Conservation (phyloP, 2,888 invertebrate genomes). For the Rhabditophanes sp. region DNA sequence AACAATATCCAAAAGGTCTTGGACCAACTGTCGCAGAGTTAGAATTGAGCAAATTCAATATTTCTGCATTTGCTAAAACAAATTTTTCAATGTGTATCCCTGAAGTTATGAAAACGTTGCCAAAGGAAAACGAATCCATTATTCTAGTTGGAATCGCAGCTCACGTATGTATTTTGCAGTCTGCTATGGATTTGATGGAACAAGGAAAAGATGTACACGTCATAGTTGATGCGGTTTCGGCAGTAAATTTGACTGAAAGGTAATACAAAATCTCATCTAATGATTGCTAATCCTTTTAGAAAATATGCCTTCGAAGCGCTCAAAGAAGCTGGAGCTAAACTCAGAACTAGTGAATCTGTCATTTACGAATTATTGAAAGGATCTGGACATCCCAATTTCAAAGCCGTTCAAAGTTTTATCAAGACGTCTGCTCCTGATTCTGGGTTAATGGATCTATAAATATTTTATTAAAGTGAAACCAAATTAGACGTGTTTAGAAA, state of each 20-base stretch:
- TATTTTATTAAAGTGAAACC: too few relatives aligned
- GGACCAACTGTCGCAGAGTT: constrained; percentile 51
- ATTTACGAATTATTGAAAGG: constrained; percentile 61
- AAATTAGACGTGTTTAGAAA: too few relatives aligned
- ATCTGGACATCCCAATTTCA: constrained; percentile 61
- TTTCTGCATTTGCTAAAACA: constrained; percentile 30
- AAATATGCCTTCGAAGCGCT: constrained; percentile 55
- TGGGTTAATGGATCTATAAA: too few relatives aligned
- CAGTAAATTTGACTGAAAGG: constrained; percentile 49
- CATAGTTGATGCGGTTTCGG: constrained; percentile 52
- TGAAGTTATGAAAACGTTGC: constrained; percentile 45
- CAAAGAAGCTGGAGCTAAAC: constrained; percentile 59
- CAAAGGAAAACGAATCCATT: constrained; percentile 40
- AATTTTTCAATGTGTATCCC: constrained; percentile 52
- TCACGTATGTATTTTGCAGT: constrained; percentile 54
- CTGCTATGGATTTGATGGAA: constrained; percentile 49
- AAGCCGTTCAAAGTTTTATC: constrained; percentile 56
- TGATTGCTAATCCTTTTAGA: constrained; percentile 31
- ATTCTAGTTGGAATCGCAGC: constrained; percentile 51
- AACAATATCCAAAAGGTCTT: constrained; percentile 53
- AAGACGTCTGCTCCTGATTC: constrained; percentile 49
- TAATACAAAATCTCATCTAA: too few relatives aligned
- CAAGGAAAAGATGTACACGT: constrained; percentile 50
- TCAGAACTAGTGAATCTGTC: constrained; percentile 63
- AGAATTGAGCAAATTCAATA: constrained; percentile 45